phyloP scores from a whole-genome alignment of 2,113 vertebrate genomes.

The Bagarius yarrelli region DNA sequence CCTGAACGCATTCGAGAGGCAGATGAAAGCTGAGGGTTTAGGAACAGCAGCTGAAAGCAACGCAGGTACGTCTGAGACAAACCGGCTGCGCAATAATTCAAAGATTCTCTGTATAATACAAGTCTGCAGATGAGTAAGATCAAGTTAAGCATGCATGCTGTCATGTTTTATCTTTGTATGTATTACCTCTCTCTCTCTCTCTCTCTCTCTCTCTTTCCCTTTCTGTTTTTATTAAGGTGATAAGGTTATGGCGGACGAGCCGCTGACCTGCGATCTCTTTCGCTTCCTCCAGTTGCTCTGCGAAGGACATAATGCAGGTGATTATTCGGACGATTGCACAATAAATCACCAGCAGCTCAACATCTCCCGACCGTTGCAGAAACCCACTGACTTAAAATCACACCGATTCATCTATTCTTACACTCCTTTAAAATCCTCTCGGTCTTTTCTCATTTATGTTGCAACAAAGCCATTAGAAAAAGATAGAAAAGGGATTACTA shows the following conservation, averaged over 20 bases:
- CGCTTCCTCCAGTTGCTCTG: slow-evolving; percentile 94
- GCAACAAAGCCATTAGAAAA: not conserved
- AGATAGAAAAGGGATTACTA: not conserved
- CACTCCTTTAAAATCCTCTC: too few species aligned
- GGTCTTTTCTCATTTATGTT: not conserved
- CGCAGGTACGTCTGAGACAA: slow-evolving; percentile 79
- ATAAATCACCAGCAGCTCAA: not conserved
- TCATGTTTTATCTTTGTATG: not conserved
- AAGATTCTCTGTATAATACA: not conserved
- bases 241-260: slow-evolving; percentile 89
- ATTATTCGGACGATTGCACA: not conserved
- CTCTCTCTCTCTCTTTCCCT: not conserved
- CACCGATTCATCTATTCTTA: not conserved
- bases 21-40: slow-evolving; percentile 96
- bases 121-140: not conserved
- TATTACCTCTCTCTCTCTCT: not conserved
- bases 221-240: slow-evolving; percentile 71
- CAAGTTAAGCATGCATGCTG: not conserved
- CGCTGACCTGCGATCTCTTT: slow-evolving; percentile 92
- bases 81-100: not conserved
- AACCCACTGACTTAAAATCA: not conserved
- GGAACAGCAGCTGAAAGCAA: slow-evolving; percentile 88
- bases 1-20: slow-evolving; percentile 93
- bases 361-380: not conserved
- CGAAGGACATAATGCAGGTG: slow-evolving; percentile 96